Conservation (phyloP, 1,140 invertebrate genomes). For the Drosophila grimshawi region DNA sequence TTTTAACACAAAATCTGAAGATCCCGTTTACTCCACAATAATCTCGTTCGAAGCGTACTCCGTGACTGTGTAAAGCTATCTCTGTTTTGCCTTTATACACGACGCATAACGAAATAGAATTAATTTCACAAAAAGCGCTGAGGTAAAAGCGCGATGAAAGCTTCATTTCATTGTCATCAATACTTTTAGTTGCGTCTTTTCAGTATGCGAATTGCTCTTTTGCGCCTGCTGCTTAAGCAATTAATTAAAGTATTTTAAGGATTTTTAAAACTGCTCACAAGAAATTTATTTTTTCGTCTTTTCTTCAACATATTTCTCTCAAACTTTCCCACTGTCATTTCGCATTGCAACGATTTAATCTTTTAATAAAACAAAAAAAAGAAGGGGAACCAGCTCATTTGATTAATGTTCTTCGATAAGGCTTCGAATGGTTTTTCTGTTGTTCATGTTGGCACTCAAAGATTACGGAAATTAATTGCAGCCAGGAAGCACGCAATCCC, state of each 20-base stretch:
- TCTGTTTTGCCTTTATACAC: background rate
- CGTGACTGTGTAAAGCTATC: background rate
- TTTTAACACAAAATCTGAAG: no score
- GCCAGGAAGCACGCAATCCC: conserved; percentile 40
- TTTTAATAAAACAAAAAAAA: background rate
- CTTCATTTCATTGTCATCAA: no score
- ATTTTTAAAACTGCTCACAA: background rate
- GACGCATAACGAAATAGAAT: background rate
- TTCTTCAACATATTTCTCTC: conserved; percentile 30
- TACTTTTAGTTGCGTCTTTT: no score
- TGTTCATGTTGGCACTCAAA: conserved; percentile 70
- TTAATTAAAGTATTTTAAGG: background rate
- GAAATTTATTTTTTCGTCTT: conserved; percentile 15
- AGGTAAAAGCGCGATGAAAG: no score
- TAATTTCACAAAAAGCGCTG: no score
- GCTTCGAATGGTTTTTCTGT: conserved; percentile 24
- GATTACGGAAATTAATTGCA: conserved; percentile 75
- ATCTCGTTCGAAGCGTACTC: background rate
- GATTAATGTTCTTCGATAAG: conserved; percentile 56
- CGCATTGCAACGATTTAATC: conserved; percentile 62
- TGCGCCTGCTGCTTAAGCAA: no score
- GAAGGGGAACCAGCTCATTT: conserved; percentile 27
- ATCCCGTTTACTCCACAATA: no score
- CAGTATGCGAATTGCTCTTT: no score
- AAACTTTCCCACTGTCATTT: conserved; percentile 59